Evolutionary conservation across 2,113 vertebrate species (phyloP).

Genomic region (Pachyramphus minor): DNA sequence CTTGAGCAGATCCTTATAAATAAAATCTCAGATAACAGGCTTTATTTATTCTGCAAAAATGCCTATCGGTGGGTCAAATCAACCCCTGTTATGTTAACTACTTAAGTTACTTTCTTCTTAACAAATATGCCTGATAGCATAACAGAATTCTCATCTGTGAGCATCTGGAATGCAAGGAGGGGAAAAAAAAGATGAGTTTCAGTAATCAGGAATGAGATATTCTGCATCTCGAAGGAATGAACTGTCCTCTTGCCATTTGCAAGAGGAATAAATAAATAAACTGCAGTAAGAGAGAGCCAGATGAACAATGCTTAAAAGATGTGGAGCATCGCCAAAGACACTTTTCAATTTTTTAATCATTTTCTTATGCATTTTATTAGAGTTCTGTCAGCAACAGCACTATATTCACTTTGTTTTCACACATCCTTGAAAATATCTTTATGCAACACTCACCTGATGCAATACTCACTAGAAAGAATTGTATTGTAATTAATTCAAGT

Average conservation of each 20-base stretch:
- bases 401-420: not conserved
- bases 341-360: not conserved
- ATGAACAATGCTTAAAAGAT: not conserved
- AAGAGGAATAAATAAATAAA: not conserved
- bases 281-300: not conserved
- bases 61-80: conserved; percentile 50
- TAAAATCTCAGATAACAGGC: conserved; percentile 62
- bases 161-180: conserved; percentile 13
- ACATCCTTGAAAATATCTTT: not conserved
- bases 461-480: not conserved
- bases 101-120: conserved; percentile 64
- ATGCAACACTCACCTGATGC: not conserved
- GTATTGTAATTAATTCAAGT: not conserved
- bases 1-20: conserved; percentile 53
- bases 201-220: not conserved
- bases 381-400: not conserved
- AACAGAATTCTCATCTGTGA: not conserved
- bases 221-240: not conserved
- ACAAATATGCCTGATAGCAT: conserved; percentile 25
- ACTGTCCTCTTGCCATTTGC: not conserved
- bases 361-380: not conserved
- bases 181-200: not conserved
- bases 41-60: conserved; percentile 67
- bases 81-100: conserved; percentile 66
- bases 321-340: not conserved